phyloP scores from a whole-genome alignment of 2,113 vertebrate genomes.

The Epinephelus cyanopodus region DNA sequence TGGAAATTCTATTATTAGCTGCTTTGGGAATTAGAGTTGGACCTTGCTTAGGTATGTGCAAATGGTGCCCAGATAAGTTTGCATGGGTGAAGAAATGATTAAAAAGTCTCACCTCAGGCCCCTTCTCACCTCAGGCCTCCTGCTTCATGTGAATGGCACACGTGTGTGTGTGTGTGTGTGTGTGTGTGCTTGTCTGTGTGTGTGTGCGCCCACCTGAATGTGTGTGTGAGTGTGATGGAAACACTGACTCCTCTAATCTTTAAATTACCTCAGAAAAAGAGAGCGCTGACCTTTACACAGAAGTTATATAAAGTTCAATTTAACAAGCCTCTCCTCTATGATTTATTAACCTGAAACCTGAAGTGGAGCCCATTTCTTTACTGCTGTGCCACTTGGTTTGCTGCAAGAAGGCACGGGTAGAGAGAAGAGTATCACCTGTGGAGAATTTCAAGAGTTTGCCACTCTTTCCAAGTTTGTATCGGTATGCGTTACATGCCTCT shows the following conservation, averaged over 20 bases:
- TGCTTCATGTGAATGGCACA: slow-evolving; percentile 44
- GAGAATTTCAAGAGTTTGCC: slow-evolving; percentile 38
- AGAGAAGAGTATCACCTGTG: slow-evolving; percentile 65
- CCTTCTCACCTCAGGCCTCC: slow-evolving; percentile 56
- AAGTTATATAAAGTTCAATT: slow-evolving; percentile 85
- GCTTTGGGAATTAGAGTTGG: slow-evolving; percentile 41
- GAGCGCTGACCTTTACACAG: slow-evolving; percentile 84
- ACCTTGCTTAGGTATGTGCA: slow-evolving; percentile 61
- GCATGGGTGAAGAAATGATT: slow-evolving; percentile 72
- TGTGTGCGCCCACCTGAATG: slow-evolving; percentile 39
- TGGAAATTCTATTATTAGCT: slow-evolving; percentile 65
- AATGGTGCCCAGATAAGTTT: slow-evolving; percentile 58
- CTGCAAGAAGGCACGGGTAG: slow-evolving; percentile 42
- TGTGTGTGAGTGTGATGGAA: slow-evolving; percentile 77
- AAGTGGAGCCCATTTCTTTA: slow-evolving; percentile 73
- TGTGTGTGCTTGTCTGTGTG: slow-evolving; percentile 49
- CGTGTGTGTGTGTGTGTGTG: slow-evolving; percentile 38
- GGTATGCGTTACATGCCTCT: slow-evolving; percentile 31
- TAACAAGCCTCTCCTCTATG: slow-evolving; percentile 79
- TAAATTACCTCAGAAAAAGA: slow-evolving; percentile 82
- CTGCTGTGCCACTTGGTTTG: slow-evolving; percentile 48
- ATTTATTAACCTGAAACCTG: slow-evolving; percentile 81
- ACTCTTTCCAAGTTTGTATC: slow-evolving; percentile 30
- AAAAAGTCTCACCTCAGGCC: slow-evolving; percentile 78
- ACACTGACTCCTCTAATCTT: slow-evolving; percentile 82